Conservation (phyloP, 2,113 vertebrate genomes). For the rabbit (Oryctolagus cuniculus) region mOryCun1.1 NC_091432.1:55282501-55283000, state of each 20-base stretch:
- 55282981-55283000: constrained; percentile 63
- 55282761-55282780: background rate
- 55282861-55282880: constrained; percentile 26
- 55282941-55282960: constrained; percentile 74
- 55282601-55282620: too few relatives aligned
- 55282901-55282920: constrained; percentile 64
- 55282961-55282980: constrained; percentile 65
- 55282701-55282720: background rate
- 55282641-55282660: too few relatives aligned
- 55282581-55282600: too few relatives aligned
- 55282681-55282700: constrained; percentile 21
- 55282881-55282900: constrained; percentile 70
- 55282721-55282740: background rate
- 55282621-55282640: too few relatives aligned
- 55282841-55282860: background rate
- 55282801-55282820: background rate
- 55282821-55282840: background rate
- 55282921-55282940: constrained; percentile 68
- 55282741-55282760: background rate
- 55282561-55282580: too few relatives aligned
- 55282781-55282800: constrained; percentile 50
- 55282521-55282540: too few relatives aligned
- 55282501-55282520: too few relatives aligned
- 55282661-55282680: too few relatives aligned
- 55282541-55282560: too few relatives aligned